Percentiles rank a stretch among this genome's conserved stretches.
Evolutionary conservation across 2,797 vertebrate species (phyloP).

Genomic region (Pempheris klunzingeri): DNA sequence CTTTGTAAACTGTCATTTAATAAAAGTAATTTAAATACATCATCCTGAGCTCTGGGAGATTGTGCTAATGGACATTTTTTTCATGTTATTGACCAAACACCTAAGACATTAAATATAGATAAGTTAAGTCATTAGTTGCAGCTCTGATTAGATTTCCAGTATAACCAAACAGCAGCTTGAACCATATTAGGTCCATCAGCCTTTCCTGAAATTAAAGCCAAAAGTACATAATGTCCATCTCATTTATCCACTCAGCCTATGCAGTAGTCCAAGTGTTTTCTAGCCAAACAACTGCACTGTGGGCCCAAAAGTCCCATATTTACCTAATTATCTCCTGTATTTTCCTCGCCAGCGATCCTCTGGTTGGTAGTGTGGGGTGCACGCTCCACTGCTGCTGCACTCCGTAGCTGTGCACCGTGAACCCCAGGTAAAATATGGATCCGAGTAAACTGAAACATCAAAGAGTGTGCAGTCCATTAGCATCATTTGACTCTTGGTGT

Average conservation of each 20-base stretch:
- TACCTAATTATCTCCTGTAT: constrained; percentile 24
- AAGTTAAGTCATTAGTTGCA: no score
- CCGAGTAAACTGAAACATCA: constrained; percentile 20
- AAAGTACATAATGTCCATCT: constrained; percentile 7
- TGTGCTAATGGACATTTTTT: neutral
- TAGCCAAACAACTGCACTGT: neutral
- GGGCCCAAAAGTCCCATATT: constrained; percentile 30
- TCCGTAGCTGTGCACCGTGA: neutral
- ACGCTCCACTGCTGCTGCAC: neutral
- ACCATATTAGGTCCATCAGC: neutral
- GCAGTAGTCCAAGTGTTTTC: constrained; percentile 5
- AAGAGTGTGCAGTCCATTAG: constrained; percentile 27
- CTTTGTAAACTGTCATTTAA: no score
- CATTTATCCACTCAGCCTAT: constrained; percentile 1
- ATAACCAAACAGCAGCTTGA: neutral
- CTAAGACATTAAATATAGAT: neutral
- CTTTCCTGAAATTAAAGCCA: neutral
- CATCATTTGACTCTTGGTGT: constrained; percentile 42
- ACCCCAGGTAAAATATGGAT: constrained; percentile 15
- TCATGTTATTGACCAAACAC: neutral
- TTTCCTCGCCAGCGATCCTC: neutral
- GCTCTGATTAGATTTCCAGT: no score
- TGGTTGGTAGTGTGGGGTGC: neutral
- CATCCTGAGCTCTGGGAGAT: neutral
- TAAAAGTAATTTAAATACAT: neutral